These are phyloP conservation scores for Lagopus muta DNA, from an alignment of 2,113 vertebrate species.

Conservation along the genomic window DNA sequence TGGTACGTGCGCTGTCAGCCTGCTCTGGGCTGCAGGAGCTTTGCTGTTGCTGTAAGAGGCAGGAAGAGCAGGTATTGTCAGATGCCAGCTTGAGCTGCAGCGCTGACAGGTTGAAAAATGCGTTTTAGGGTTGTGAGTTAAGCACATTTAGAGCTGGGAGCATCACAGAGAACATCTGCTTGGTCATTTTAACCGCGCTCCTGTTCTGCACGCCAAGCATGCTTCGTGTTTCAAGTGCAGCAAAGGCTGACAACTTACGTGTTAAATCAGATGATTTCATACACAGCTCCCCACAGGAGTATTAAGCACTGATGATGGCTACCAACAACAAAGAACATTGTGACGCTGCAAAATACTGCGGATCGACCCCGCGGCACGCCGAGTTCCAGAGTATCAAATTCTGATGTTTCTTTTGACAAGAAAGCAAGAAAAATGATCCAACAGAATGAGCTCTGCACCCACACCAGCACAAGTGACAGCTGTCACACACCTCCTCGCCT, in stretches of 20 bases:
- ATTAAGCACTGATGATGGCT: not conserved
- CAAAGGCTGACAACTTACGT: not conserved
- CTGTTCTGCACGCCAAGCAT: slow-evolving; percentile 6
- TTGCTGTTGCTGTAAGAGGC: not conserved
- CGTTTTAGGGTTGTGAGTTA: slow-evolving; percentile 9
- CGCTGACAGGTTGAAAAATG: slow-evolving; percentile 34
- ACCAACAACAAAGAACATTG: not conserved
- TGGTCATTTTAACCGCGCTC: slow-evolving; percentile 13
- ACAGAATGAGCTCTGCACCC: not conserved
- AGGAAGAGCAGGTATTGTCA: slow-evolving; percentile 37
- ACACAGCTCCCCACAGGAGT: not conserved
- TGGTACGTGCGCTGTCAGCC: not conserved
- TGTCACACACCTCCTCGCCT: not conserved
- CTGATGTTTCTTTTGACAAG: not conserved
- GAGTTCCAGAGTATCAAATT: slow-evolving; percentile 6
- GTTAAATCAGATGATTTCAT: not conserved
- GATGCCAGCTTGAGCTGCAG: not conserved
- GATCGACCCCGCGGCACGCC: not conserved
- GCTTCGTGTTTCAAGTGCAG: not conserved
- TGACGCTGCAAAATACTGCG: not conserved
- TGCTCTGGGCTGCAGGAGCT: slow-evolving; percentile 10
- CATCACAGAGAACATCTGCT: slow-evolving; percentile 36
- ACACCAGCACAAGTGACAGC: not conserved
- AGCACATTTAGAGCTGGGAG: slow-evolving; percentile 31
- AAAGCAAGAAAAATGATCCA: not conserved